phyloP scores from a whole-genome alignment of 64 coral and sea anemone species.

The Stichodactyla helianthus region DNA sequence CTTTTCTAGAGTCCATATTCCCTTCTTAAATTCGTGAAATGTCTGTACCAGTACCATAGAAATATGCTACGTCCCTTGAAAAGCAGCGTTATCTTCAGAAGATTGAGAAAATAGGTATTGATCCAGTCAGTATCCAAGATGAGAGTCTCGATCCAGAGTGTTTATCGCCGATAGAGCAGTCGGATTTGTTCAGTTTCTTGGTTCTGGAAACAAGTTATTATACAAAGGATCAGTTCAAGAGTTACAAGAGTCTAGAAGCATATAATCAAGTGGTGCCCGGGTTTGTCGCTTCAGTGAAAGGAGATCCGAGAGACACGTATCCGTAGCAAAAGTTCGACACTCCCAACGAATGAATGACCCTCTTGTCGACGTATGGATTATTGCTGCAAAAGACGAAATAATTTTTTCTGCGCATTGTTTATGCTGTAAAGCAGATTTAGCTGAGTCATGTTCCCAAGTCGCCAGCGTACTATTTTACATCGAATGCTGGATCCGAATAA shows the following conservation, averaged over 20 bases:
- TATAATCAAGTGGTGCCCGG: constrained; percentile 29
- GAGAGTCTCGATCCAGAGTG: no score
- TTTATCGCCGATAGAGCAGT: no score
- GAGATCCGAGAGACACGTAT: constrained; percentile 11
- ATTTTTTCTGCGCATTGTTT: constrained; percentile 33
- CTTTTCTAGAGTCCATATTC: no score
- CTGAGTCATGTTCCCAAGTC: constrained; percentile 28
- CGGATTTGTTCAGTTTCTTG: no score
- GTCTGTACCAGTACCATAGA: no score
- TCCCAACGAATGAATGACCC: background rate
- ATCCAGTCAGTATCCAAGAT: no score
- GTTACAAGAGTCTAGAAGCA: constrained; percentile 17
- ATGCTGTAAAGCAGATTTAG: constrained; percentile 26
- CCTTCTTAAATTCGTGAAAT: no score
- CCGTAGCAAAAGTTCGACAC: background rate
- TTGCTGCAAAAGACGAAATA: constrained; percentile 14
- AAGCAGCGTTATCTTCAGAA: no score
- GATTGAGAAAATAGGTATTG: no score
- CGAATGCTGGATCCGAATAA: constrained; percentile 28
- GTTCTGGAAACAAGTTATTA: constrained; percentile 25
- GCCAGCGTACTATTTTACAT: constrained; percentile 37
- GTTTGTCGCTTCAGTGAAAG: constrained; percentile 31
- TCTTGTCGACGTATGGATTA: constrained; percentile 6
- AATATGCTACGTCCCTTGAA: no score
- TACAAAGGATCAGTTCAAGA: constrained; percentile 31